These are phyloP conservation scores for Zelostemma sp. DNA, from an alignment of 1,140 invertebrate genomes.

Conservation along the genomic window DNA sequence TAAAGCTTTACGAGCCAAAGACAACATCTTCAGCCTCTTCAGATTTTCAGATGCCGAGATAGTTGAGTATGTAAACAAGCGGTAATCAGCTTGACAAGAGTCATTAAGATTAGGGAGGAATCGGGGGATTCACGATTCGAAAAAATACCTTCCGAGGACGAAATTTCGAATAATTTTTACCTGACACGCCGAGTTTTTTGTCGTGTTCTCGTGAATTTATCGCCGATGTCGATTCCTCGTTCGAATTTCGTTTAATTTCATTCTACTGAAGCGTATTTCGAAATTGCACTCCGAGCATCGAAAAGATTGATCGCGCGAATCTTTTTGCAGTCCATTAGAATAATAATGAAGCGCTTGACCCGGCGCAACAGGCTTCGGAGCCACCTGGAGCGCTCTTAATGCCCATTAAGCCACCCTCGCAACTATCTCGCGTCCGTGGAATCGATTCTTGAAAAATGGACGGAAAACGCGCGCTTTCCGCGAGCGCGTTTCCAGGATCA, in stretches of 20 bases:
- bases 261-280: not conserved
- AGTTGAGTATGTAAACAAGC: conserved; percentile 57
- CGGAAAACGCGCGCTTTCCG: too few species aligned
- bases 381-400: conserved; percentile 53
- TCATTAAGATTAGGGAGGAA: conserved; percentile 59
- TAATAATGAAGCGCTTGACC: conserved; percentile 58
- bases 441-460: too few species aligned
- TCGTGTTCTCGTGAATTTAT: not conserved
- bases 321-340: conserved; percentile 6
- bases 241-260: not conserved
- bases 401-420: conserved; percentile 48
- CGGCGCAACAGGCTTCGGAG: conserved; percentile 36
- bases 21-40: conserved; percentile 15
- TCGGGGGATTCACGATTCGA: conserved; percentile 33
- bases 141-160: conserved; percentile 37
- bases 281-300: too few species aligned
- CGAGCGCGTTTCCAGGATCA: too few species aligned
- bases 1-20: not conserved
- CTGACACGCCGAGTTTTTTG: conserved; percentile 7
- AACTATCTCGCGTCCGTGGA: conserved; percentile 44
- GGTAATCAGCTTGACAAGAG: conserved; percentile 59
- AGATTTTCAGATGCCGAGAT: conserved; percentile 30
- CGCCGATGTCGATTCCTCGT: not conserved
- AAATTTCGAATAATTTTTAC: too few species aligned
- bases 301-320: not conserved